Evolutionary conservation across 2,888 invertebrate genomes (phyloP).

Genomic region (Stratiomys singularior): DNA sequence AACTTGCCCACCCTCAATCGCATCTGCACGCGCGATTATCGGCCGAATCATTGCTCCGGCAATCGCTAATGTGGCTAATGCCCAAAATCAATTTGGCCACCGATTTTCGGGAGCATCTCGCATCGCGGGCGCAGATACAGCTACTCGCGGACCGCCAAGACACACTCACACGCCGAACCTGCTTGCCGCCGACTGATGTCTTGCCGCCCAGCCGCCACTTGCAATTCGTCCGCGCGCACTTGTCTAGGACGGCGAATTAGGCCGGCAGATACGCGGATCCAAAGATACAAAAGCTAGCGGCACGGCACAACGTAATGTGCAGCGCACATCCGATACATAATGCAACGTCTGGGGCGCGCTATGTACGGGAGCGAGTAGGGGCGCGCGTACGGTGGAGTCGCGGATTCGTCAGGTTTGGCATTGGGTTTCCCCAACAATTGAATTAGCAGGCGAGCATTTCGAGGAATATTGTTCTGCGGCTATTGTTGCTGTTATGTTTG

Average conservation of each 20-base stretch:
- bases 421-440: neutral
- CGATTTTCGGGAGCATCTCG: no score
- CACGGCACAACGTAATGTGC: neutral
- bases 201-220: neutral
- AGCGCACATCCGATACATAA: neutral
- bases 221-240: neutral
- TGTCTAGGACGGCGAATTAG: neutral
- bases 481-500: slow-evolving; percentile 13
- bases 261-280: slow-evolving; percentile 1
- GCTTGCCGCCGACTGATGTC: neutral
- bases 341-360: neutral
- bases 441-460: neutral
- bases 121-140: no score
- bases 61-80: no score
- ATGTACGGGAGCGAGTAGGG: neutral
- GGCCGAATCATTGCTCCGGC: no score
- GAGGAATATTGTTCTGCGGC: slow-evolving; percentile 4
- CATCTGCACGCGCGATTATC: no score
- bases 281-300: no score
- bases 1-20: no score
- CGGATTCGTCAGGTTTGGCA: neutral
- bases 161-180: no score
- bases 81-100: no score
- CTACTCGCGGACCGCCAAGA: no score
- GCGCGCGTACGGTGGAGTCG: neutral